Base-by-base conservation (phyloP, 2,113 vertebrate genomes). In the Rhombomys opimus region DNA sequence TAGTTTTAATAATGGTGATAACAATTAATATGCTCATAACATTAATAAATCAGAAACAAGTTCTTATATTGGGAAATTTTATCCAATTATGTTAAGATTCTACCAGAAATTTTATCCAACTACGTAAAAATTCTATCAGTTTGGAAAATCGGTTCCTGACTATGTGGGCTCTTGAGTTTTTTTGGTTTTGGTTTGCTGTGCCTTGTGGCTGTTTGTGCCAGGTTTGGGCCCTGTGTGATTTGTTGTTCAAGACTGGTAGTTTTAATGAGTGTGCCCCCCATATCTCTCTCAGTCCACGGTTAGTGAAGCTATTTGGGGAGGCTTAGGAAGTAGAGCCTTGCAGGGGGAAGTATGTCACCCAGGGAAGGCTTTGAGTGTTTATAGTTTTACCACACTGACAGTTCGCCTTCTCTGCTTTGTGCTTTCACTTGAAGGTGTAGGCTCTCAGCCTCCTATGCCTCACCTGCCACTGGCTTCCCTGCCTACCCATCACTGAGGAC, bases 11-110 rank as follows among this genome's bases (percentile, higher is more conserved):
- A 97, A 96, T 92, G 90, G 80, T 88, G 88, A 92, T 97, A 96
- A 96, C 95, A 93, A 96, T 93, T 87, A 96, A 96, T 96, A 94
- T 88, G 65, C 90, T 90, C 96, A 90, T 91, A 96, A 96, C 91
- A 96, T 94, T 93, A 96, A 94, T 93, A 95, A 95, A 91, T 97
- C 89, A 95, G 67, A 52, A 75, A 77, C 2, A 52, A 80, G 65
- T 91, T 93, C 95, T 95, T 54, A 94, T 86, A 65, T 72, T 89
- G 90, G 93, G 59, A 93, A 94, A 92, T 96, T 76, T 93, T 95
- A 96, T 78, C 89, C 25, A 78, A 89, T 46, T 72, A 46, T 95
- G 46, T 92, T 89, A 91, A 85, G 93, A 89, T 87, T 95, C 84
- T 91, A 57, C 63, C 41, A 57, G 25, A 94, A 93, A 94, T 95